A percentile compares a stretch with the other conserved stretches of the same genome.
Conservation (phyloP, 2,113 vertebrate species). For the Fukomys damarensis region DNA sequence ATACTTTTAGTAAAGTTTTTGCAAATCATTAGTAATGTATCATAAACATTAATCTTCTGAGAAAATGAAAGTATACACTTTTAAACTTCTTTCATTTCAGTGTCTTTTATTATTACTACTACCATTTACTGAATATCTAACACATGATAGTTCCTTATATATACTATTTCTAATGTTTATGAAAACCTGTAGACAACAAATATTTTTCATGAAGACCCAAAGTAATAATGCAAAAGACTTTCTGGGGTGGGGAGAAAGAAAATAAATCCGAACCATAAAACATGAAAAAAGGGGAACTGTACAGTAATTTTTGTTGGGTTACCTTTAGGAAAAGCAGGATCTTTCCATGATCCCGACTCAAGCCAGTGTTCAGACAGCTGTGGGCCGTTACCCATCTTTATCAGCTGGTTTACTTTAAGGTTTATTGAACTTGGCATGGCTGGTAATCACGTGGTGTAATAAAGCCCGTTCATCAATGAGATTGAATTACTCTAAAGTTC, state of each 20-base stretch:
- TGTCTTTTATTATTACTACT: conserved; percentile 27
- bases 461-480: not conserved
- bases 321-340: not conserved
- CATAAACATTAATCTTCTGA: conserved; percentile 11
- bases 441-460: conserved; percentile 2
- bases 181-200: conserved; percentile 30
- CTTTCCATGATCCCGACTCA: not conserved
- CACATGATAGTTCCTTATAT: not conserved
- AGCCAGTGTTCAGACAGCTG: not conserved
- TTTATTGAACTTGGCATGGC: not conserved
- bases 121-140: not conserved
- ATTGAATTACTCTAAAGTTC: conserved; percentile 34
- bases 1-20: conserved; percentile 12
- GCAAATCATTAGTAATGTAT: not conserved
- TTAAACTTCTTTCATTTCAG: conserved; percentile 27
- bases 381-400: not conserved
- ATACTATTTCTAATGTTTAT: conserved; percentile 20
- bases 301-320: not conserved
- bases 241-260: not conserved
- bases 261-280: conserved; percentile 44
- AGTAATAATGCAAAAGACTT: conserved; percentile 55
- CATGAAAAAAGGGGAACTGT: not conserved
- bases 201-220: not conserved
- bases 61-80: not conserved
- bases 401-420: not conserved